phyloP scores from a whole-genome alignment of 2,113 vertebrate genomes.

The Calonectris borealis region DNA sequence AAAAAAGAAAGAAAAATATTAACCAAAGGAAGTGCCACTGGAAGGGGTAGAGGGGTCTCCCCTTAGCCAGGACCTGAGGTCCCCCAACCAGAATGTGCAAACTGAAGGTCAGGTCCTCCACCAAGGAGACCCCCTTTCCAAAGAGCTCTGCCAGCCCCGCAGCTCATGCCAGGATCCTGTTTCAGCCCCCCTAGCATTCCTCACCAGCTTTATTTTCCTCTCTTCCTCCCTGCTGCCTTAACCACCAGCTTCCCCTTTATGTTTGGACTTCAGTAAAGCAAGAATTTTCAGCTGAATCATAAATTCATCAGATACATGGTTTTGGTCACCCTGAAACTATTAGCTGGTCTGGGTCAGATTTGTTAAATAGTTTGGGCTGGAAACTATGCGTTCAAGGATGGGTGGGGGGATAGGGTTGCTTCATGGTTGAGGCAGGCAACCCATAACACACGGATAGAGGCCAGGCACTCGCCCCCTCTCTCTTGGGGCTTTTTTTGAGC shows the following conservation, averaged over 20 bases:
- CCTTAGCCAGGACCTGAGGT: background rate
- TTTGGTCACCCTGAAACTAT: constrained; percentile 44
- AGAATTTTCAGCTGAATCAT: background rate
- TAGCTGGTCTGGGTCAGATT: constrained; percentile 5
- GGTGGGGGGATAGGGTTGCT: background rate
- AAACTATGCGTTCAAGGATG: background rate
- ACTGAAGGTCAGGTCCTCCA: background rate
- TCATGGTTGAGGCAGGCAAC: background rate
- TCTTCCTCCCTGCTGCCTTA: constrained; percentile 1
- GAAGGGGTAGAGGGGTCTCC: background rate
- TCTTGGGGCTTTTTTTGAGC: background rate
- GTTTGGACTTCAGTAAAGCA: background rate
- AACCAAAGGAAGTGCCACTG: background rate
- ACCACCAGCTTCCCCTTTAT: constrained; percentile 9
- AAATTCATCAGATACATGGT: background rate
- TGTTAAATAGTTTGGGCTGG: constrained; percentile 3
- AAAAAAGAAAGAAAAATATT: background rate
- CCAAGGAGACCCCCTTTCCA: background rate
- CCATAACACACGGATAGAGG: background rate
- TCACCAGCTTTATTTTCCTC: background rate
- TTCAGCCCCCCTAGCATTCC: constrained; percentile 5
- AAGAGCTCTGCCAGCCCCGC: background rate
- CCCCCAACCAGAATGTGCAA: background rate
- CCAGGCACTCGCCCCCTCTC: background rate
- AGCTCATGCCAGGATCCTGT: background rate